These are phyloP conservation scores for Tetropium fuscum DNA, from an alignment of 2,888 invertebrate genomes.

Conservation along the genomic window DNA sequence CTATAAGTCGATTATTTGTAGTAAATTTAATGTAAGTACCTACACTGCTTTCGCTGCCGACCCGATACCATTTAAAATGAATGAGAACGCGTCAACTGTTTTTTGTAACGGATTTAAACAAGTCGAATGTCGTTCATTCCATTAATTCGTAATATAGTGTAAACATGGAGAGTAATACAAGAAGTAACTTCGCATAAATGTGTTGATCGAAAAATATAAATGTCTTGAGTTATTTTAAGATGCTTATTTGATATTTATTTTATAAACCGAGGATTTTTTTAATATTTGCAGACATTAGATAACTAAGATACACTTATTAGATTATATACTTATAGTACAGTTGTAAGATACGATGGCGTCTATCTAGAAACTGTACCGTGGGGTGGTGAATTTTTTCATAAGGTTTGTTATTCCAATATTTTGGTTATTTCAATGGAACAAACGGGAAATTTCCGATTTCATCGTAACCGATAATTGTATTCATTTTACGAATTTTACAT, in stretches of 20 bases:
- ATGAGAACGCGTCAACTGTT: slow-evolving; percentile 23
- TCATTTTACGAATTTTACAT: too few species aligned
- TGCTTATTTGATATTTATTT: slow-evolving; percentile 21
- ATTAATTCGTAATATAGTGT: slow-evolving; percentile 10
- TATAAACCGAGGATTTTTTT: too few species aligned
- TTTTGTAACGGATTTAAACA: slow-evolving; percentile 8
- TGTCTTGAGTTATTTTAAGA: slow-evolving; percentile 4
- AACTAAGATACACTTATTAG: too few species aligned
- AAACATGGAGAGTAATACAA: slow-evolving; percentile 7
- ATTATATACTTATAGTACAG: too few species aligned
- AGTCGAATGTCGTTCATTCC: slow-evolving; percentile 9
- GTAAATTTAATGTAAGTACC: slow-evolving; percentile 36
- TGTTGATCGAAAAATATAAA: slow-evolving; percentile 9
- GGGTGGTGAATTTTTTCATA: too few species aligned
- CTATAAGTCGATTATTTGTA: slow-evolving; percentile 41
- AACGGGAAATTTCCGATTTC: too few species aligned
- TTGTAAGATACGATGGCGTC: too few species aligned
- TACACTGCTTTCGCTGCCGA: slow-evolving; percentile 31
- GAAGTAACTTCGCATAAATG: slow-evolving; percentile 3
- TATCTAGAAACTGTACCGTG: too few species aligned
- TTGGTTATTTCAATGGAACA: too few species aligned
- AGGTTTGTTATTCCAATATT: too few species aligned
- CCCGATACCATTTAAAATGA: slow-evolving; percentile 29
- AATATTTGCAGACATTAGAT: too few species aligned
- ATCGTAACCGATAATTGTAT: too few species aligned